These are phyloP conservation scores for Rutpela maculata DNA, from an alignment of 2,888 invertebrate genomes.

Conservation along the genomic window DNA sequence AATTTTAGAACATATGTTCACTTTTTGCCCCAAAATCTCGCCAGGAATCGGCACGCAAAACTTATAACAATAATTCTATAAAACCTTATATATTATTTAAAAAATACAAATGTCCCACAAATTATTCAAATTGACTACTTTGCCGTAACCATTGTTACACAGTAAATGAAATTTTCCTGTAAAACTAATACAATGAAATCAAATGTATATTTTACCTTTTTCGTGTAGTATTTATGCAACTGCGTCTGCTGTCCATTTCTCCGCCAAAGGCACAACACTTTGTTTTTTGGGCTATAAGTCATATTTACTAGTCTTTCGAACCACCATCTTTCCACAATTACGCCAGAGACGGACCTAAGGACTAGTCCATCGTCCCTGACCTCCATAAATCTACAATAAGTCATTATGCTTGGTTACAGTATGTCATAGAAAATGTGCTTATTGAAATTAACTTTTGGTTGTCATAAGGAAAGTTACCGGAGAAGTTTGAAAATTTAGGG, in stretches of 20 bases:
- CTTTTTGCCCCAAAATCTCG: too few species aligned
- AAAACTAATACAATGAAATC: background rate
- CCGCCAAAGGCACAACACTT: conserved; percentile 97
- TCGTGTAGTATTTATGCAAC: conserved; percentile 98
- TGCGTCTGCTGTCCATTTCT: conserved; percentile 95
- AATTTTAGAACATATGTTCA: too few species aligned
- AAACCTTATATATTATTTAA: too few species aligned
- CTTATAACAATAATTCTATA: too few species aligned
- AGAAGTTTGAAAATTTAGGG: too few species aligned
- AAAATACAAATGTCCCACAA: too few species aligned
- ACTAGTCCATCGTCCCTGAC: conserved; percentile 97
- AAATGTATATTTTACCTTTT: conserved; percentile 83
- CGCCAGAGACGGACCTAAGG: conserved; percentile 87
- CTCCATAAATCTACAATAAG: conserved; percentile 82
- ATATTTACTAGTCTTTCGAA: conserved; percentile 99
- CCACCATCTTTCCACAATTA: conserved; percentile 98
- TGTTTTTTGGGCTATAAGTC: conserved; percentile 99
- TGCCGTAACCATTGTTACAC: too few species aligned
- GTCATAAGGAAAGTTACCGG: too few species aligned
- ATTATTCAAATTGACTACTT: background rate
- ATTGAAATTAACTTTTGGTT: background rate
- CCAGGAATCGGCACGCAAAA: too few species aligned
- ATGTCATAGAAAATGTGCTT: background rate
- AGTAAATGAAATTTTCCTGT: too few species aligned
- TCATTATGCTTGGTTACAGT: background rate